Percentiles rank a stretch among this genome's conserved stretches.
These are phyloP conservation scores for Diploptera punctata DNA, from an alignment of 2,888 invertebrate genomes.

Conservation along the genomic window DNA sequence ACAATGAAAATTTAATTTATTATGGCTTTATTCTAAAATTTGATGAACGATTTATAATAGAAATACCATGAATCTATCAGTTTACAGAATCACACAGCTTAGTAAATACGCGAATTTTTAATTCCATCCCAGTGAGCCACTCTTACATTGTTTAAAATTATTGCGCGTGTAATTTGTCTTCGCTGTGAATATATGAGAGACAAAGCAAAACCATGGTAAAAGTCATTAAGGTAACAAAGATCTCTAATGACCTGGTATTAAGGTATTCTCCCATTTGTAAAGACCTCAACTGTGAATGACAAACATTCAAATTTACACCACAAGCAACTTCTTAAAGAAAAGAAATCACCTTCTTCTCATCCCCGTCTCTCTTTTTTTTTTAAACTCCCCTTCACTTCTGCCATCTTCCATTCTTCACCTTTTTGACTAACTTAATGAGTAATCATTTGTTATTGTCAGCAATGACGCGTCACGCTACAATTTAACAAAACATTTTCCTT, in stretches of 20 bases:
- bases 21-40: no score
- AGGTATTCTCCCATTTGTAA: conserved; percentile 36
- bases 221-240: conserved; percentile 28
- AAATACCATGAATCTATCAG: no score
- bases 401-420: neutral
- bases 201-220: neutral
- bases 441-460: conserved; percentile 33
- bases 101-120: no score
- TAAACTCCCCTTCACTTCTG: neutral
- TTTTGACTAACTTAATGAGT: conserved; percentile 6
- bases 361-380: neutral
- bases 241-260: conserved; percentile 37
- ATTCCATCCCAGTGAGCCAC: no score
- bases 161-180: conserved; percentile 1
- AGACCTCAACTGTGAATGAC: conserved; percentile 33
- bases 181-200: neutral
- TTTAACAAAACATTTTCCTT: neutral
- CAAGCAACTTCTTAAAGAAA: neutral
- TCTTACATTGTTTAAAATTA: neutral
- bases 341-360: neutral
- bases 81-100: neutral
- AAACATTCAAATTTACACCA: conserved; percentile 29
- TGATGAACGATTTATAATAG: no score
- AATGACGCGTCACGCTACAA: conserved; percentile 32
- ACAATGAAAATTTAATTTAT: no score